These are phyloP conservation scores for Zingel zingel DNA, from an alignment of 2,113 vertebrate species.

Conservation along the genomic window DNA sequence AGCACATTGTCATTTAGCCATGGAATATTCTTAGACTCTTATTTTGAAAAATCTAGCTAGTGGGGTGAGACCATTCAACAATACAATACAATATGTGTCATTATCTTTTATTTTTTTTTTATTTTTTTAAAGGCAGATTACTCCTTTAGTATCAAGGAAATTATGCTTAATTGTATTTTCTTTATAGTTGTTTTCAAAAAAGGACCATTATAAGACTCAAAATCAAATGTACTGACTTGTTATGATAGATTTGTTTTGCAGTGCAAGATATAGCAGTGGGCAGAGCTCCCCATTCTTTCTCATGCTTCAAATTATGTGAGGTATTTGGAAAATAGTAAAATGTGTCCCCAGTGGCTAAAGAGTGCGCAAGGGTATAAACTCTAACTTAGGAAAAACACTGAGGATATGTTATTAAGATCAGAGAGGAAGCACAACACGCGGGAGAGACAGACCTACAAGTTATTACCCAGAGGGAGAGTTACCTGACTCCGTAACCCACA, in stretches of 20 bases:
- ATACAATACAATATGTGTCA: not conserved
- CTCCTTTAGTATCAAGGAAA: not conserved
- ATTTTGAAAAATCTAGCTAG: not conserved
- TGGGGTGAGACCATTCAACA: not conserved
- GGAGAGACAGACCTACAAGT: slow-evolving; percentile 18
- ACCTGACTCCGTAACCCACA: slow-evolving; percentile 23
- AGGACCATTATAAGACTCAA: not conserved
- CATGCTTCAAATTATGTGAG: slow-evolving; percentile 60
- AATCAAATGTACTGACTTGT: slow-evolving; percentile 27
- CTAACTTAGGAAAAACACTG: slow-evolving; percentile 60
- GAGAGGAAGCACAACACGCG: slow-evolving; percentile 27
- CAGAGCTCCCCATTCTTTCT: slow-evolving; percentile 42
- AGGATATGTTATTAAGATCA: slow-evolving; percentile 31
- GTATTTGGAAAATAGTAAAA: slow-evolving; percentile 66
- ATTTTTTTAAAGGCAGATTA: not conserved
- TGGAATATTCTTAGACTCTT: not conserved
- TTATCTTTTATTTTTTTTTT: not conserved
- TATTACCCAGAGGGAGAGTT: slow-evolving; percentile 21
- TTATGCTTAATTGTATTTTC: not conserved
- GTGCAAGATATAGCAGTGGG: slow-evolving; percentile 44
- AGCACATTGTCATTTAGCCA: not conserved
- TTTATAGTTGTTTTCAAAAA: not conserved
- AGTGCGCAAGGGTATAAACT: slow-evolving; percentile 49
- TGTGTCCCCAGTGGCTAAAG: slow-evolving; percentile 57
- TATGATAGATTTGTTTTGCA: slow-evolving; percentile 61